Conservation (phyloP, 2,888 invertebrate species). For the Lycocerus yunnanus region DNA sequence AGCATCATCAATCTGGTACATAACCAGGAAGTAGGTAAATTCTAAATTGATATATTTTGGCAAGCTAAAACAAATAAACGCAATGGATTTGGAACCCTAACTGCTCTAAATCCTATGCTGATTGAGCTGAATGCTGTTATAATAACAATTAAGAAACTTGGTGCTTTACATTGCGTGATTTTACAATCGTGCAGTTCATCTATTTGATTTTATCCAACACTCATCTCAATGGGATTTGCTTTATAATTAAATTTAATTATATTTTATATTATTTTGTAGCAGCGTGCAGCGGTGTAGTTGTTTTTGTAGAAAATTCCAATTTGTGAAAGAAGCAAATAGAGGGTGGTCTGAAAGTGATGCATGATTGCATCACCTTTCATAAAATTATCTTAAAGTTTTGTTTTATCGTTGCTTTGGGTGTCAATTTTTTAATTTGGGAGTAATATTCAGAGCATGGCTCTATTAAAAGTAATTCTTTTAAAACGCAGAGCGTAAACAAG, state of each 20-base stretch:
- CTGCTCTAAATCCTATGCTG: background rate
- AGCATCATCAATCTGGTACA: background rate
- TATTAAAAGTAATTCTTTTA: background rate
- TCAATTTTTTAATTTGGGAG: background rate
- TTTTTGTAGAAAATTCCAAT: background rate
- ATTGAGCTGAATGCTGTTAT: background rate
- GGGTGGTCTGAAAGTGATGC: background rate
- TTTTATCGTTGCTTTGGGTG: background rate
- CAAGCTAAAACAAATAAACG: background rate
- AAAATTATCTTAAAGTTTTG: background rate
- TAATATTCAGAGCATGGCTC: background rate
- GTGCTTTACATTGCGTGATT: background rate
- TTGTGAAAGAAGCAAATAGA: background rate
- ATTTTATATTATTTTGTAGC: too few species aligned
- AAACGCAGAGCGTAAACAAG: background rate
- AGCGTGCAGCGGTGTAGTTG: too few species aligned
- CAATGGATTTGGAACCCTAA: background rate
- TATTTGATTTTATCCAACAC: background rate
- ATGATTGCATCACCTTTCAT: background rate
- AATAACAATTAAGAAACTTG: background rate
- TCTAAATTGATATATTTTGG: background rate
- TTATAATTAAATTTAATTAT: background rate
- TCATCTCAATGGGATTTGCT: background rate
- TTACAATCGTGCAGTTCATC: background rate
- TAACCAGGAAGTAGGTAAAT: background rate